Evolutionary conservation across 1,140 invertebrate genomes (phyloP), one percentile per base, ranked within the genome.

Genomic region (Pygmarrhopalites habei): DNA sequence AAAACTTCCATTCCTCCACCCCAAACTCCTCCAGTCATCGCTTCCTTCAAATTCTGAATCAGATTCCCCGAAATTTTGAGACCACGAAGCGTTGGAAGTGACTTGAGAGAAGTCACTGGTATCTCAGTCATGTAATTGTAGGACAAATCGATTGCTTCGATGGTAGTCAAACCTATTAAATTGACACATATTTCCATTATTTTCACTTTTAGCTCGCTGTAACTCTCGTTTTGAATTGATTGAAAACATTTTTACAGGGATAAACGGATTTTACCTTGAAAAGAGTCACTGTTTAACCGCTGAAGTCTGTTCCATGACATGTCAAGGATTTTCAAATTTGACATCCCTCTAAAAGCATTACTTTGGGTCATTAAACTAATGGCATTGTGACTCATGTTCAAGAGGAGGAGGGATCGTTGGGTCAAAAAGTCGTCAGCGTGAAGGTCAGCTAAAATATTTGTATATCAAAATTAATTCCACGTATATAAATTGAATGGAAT

Each of bases 41-140:
- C 80, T 70, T 80, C 84, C 72, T 84, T 87, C 74, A 85, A 81
- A 77, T 75, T 82, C 82, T 86, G 83, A 47, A 92, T 85, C 74
- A 90, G 82, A 77, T 93, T 93, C 30, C 88, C 86, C 32, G 15
- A 35, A 35, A 35, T 7, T 7, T 35, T 7, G 25, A 93, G 77
- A 60, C 84, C 82, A 72, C 83, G 85, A 0, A 94, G 75, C 28
- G 81, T 80, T 0, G 75, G 72, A 56, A 91, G 81, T 1, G 82
- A 76, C 67, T 84, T 84, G n/a, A 92, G 71, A 0, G 88, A 85
- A 1, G 86, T 81, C 0, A 81, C 82, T 2, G 91, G 90, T 73
- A 93, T 87, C 70, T 88, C 83, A 5, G 80, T 78, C 19, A 95
- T 82, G 72, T 90, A 90, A 75, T 95, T 94, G 70, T 86, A 83